A percentile compares a stretch with the other conserved stretches of the same genome.
Conservation (phyloP, 2,888 invertebrate genomes). For the Rugalucina vietnamica region DNA sequence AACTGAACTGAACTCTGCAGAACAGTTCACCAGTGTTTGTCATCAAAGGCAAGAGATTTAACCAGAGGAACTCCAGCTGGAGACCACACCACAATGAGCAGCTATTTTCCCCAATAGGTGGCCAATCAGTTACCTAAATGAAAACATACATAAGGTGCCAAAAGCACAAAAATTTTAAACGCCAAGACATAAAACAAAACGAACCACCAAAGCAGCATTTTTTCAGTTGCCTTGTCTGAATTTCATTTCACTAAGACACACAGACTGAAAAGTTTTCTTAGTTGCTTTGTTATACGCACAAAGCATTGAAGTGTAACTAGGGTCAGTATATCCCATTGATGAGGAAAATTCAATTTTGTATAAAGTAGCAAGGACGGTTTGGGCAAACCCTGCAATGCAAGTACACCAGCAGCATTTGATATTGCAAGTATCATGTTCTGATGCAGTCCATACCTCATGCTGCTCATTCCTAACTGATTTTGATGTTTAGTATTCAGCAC, state of each 20-base stretch:
- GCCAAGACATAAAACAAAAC: too few relatives aligned
- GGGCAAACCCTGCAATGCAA: not conserved
- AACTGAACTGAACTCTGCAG: too few relatives aligned
- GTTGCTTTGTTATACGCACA: not conserved
- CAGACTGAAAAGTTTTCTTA: not conserved
- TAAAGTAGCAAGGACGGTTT: not conserved
- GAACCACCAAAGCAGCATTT: too few relatives aligned
- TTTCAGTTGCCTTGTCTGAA: not conserved
- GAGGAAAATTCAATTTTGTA: not conserved
- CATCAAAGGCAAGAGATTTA: too few relatives aligned
- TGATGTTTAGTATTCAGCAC: not conserved
- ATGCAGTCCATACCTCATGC: not conserved
- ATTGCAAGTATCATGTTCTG: not conserved
- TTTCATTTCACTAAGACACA: not conserved
- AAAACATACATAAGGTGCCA: too few relatives aligned
- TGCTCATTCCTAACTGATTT: not conserved
- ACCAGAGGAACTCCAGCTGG: too few relatives aligned
- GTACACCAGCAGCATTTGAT: constrained; percentile 1
- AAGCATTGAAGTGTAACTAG: not conserved
- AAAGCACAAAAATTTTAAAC: too few relatives aligned
- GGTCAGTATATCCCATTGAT: not conserved
- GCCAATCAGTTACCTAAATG: too few relatives aligned
- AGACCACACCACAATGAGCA: too few relatives aligned
- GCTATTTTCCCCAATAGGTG: too few relatives aligned
- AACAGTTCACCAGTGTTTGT: too few relatives aligned